phyloP scores from a whole-genome alignment of 2,888 invertebrate genomes.

The Acrobasis repandana region DNA sequence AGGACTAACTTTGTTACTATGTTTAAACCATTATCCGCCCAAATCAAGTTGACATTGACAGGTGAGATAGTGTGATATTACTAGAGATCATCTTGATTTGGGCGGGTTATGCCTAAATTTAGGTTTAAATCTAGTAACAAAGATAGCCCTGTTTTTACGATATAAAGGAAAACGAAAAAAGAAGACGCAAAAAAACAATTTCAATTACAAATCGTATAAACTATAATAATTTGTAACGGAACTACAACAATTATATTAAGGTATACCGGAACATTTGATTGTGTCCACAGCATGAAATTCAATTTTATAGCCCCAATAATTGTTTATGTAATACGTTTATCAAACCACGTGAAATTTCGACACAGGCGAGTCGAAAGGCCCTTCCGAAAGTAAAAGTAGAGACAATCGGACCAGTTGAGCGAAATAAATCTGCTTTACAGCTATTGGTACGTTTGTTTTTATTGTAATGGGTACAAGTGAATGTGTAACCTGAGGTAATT shows the following conservation, averaged over 20 bases:
- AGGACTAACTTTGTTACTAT: no score
- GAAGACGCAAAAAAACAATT: background rate
- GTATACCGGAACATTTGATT: background rate
- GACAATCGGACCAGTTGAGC: conserved; percentile 24
- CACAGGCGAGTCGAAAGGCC: conserved; percentile 25
- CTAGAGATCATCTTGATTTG: no score
- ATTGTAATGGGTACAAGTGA: conserved; percentile 5
- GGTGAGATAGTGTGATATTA: no score
- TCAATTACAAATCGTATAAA: background rate
- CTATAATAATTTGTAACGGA: no score
- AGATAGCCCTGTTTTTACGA: no score
- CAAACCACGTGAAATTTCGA: background rate
- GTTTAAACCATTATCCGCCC: no score
- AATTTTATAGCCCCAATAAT: background rate
- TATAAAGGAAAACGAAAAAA: background rate
- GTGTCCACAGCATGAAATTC: background rate
- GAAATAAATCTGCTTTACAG: background rate
- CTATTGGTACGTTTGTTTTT: background rate
- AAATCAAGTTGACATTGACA: no score
- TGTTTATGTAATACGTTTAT: background rate
- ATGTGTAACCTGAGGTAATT: conserved; percentile 6
- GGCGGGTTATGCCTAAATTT: no score
- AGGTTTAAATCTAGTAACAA: no score
- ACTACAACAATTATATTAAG: background rate
- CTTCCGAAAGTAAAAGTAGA: conserved; percentile 29